Conservation (phyloP, 2,888 invertebrate species). For the Ornithoptera priamus region DNA sequence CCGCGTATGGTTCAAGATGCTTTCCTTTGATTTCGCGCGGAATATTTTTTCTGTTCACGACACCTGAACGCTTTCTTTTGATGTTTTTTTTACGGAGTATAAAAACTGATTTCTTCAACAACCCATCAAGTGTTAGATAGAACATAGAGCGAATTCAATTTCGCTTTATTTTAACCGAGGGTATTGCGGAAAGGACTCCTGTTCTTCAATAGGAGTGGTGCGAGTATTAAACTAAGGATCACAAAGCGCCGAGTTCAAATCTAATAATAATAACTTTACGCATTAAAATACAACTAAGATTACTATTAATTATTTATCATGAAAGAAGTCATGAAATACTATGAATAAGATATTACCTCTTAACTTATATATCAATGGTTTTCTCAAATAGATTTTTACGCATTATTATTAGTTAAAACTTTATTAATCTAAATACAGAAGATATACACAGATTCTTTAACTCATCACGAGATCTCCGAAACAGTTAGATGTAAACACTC, state of each 20-base stretch:
- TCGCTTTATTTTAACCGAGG: conserved; percentile 1
- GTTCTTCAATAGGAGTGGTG: not conserved
- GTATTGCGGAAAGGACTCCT: not conserved
- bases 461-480: too few species aligned
- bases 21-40: conserved; percentile 14
- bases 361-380: too few species aligned
- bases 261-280: not conserved
- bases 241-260: not conserved
- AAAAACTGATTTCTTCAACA: conserved; percentile 14
- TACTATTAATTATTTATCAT: too few species aligned
- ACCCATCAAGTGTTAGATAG: conserved; percentile 20
- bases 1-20: conserved; percentile 7
- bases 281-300: not conserved
- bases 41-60: conserved; percentile 25
- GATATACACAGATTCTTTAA: too few species aligned
- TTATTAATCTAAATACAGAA: not conserved
- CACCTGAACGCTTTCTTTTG: conserved; percentile 20
- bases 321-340: too few species aligned
- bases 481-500: too few species aligned
- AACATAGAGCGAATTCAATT: conserved; percentile 15
- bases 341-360: too few species aligned
- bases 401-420: not conserved
- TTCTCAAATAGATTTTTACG: not conserved
- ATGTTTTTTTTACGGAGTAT: conserved; percentile 14
- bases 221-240: not conserved